Evolutionary conservation across 2,113 vertebrate genomes (phyloP).

Genomic region (Petroica traversi): DNA sequence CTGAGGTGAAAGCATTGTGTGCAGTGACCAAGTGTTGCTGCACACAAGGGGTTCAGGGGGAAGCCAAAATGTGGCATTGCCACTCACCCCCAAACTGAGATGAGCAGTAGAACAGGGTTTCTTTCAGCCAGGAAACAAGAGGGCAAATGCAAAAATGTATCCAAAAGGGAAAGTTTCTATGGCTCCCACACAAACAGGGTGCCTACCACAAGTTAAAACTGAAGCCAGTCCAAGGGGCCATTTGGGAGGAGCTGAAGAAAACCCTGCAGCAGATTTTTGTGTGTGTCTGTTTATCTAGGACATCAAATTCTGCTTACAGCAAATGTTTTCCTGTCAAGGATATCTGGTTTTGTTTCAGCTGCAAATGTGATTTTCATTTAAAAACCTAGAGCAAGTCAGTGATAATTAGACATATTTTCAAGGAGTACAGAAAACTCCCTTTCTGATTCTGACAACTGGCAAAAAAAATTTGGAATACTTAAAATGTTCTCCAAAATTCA

Average conservation of each 20-base stretch:
- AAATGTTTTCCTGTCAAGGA: background rate
- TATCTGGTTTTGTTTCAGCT: background rate
- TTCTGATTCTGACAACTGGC: background rate
- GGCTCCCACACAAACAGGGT: fast-evolving
- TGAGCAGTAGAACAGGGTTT: background rate
- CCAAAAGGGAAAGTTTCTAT: background rate
- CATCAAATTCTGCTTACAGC: background rate
- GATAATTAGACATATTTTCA: background rate
- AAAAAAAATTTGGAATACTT: background rate
- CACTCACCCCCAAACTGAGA: too few species aligned
- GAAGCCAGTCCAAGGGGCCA: background rate
- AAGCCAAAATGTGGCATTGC: background rate
- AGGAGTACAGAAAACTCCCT: background rate
- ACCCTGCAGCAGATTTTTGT: background rate
- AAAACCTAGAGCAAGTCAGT: background rate
- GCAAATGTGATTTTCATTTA: background rate
- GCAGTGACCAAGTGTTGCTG: background rate
- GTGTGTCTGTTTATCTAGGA: background rate
- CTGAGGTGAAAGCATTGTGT: background rate
- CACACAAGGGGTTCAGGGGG: background rate
- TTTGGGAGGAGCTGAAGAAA: background rate
- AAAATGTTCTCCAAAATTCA: background rate
- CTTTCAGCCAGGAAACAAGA: background rate
- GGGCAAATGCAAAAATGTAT: background rate
- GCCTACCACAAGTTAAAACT: background rate